Evolutionary conservation across 2,113 vertebrate genomes (phyloP).

Genomic region (Corythaeola cristata): DNA sequence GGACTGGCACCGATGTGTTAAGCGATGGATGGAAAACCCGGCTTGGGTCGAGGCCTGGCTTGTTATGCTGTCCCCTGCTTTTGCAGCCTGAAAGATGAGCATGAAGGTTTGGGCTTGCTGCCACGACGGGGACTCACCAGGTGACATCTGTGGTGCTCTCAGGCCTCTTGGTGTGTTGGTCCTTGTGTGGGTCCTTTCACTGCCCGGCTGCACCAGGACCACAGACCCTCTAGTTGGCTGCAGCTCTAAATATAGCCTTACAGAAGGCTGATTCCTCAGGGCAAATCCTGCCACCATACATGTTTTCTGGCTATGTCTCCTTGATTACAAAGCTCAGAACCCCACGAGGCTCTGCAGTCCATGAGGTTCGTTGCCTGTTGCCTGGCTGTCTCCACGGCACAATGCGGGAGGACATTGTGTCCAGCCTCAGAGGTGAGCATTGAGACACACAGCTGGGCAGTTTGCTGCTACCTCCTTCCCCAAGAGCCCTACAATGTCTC

Average conservation of each 20-base stretch:
- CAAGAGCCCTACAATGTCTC: not conserved
- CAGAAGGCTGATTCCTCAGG: not conserved
- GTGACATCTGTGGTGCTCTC: not conserved
- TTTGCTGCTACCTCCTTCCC: not conserved
- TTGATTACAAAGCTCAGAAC: not conserved
- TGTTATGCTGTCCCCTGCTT: not conserved
- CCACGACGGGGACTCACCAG: not conserved
- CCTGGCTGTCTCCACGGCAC: accelerated
- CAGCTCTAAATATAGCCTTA: not conserved
- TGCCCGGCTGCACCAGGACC: not conserved
- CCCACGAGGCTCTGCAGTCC: not conserved
- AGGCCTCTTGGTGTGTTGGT: not conserved
- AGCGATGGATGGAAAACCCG: not conserved
- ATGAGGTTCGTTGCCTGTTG: not conserved
- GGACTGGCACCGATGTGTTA: not conserved
- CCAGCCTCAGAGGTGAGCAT: not conserved
- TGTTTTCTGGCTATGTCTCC: not conserved
- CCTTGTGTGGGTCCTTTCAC: not conserved
- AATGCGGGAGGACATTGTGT: accelerated
- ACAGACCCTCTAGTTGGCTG: not conserved
- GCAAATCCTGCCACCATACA: not conserved
- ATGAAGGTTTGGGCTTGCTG: not conserved
- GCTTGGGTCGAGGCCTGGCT: accelerated
- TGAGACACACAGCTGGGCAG: not conserved
- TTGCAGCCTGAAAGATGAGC: not conserved